Base-by-base conservation (phyloP, 2,888 invertebrate genomes). In the Mongoloraphidia duomilia region DNA sequence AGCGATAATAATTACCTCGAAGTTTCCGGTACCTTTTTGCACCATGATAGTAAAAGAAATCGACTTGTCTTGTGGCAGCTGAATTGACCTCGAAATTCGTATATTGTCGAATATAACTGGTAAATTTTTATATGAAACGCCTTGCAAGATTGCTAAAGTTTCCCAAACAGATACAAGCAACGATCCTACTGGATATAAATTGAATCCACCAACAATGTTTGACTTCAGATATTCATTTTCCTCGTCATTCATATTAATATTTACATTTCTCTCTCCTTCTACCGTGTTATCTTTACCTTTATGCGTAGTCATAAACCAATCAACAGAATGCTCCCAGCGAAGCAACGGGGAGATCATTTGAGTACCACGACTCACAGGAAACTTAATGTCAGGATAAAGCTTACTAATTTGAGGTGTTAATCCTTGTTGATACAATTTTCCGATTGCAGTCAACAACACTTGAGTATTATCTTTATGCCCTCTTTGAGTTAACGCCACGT, bases 401-500 rank as follows among this genome's bases (percentile, higher is more conserved):
- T 26, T 26, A 26, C 26, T 26, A 6, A 26, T 26, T 26, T 26
- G 26, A 26, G 26, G 26, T 6, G 26, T 26, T 5, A 26, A 6
- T 26, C 26, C 26, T 26, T 26, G 26, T 26, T 26, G 26, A 26
- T 26, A 26, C 26, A 26, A 80, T 79, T 79, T 79, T 60, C 84
- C 84, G 45, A 84, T 60, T 34, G 78, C 77, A 40, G 71, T 72
- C 14, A 82, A 65, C 37, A 84, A 62, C 14, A 77, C 72, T 54
- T 76, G 74, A 0, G 76, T 67, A 38, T 77, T 78, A 61, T 88
- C 81, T 9, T 72, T 74, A 54, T 80, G 76, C 9, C 77, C 79
- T 50, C 78, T 75, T 61, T 84, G 80, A 46, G 89, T 89, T 2
- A 93, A 69, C 0, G 87, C 74, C 39, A 91, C 71, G 61, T 87